A percentile compares a stretch with the other conserved stretches of the same genome.
phyloP scores from a whole-genome alignment of 2,888 invertebrate species.

The Podotricha telesiphe region DNA sequence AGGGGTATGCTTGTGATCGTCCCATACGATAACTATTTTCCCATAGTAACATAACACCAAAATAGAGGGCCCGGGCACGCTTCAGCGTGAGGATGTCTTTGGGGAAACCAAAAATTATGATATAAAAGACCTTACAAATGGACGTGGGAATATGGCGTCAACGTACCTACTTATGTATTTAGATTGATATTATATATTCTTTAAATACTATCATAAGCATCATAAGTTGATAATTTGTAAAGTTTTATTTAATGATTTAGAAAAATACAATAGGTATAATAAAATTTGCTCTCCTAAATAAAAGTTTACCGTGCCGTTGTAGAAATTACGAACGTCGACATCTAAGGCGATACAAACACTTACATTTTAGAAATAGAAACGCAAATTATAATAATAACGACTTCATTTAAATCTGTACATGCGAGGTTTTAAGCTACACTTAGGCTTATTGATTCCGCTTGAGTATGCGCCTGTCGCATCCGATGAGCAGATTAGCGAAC shows the following conservation, averaged over 20 bases:
- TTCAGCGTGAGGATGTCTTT: constrained; percentile 49
- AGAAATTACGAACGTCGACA: neutral
- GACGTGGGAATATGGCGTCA: constrained; percentile 38
- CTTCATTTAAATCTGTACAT: constrained; percentile 21
- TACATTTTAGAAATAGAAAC: neutral
- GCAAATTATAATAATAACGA: neutral
- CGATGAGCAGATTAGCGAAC: constrained; percentile 68
- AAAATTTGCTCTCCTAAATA: no score
- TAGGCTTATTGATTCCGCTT: constrained; percentile 57
- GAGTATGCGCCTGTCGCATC: constrained; percentile 67
- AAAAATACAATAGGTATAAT: no score
- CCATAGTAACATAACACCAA: constrained; percentile 72
- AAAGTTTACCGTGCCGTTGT: no score
- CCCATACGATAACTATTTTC: constrained; percentile 61
- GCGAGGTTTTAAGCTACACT: constrained; percentile 27
- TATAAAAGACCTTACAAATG: constrained; percentile 49
- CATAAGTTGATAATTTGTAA: neutral
- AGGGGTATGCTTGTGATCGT: constrained; percentile 46
- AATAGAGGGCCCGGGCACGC: constrained; percentile 50
- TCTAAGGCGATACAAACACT: neutral
- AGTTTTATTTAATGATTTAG: no score
- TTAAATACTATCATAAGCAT: no score
- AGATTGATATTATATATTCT: neutral
- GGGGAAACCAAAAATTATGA: constrained; percentile 51
- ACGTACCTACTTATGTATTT: neutral